A percentile compares a stretch with the other conserved stretches of the same genome.
These are phyloP conservation scores for Sclerurus mexicanus DNA, from an alignment of 2,113 vertebrate genomes.

Conservation along the genomic window DNA sequence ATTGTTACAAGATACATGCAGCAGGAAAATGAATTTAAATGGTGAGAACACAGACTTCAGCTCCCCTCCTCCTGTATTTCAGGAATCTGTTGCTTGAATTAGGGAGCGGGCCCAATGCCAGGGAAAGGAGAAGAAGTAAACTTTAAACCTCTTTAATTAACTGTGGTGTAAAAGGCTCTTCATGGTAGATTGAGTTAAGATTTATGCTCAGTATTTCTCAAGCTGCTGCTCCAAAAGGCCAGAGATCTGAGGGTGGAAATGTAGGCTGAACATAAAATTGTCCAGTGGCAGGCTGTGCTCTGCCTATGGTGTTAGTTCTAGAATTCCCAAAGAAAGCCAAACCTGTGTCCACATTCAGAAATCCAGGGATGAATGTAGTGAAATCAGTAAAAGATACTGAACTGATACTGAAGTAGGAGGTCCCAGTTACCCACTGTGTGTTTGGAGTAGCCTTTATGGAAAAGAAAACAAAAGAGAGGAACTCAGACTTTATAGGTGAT, in stretches of 20 bases:
- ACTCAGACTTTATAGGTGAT: neutral
- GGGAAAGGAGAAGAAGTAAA: neutral
- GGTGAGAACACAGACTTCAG: constrained; percentile 1
- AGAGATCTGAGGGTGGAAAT: neutral
- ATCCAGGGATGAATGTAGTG: neutral
- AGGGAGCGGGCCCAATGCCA: constrained; percentile 20
- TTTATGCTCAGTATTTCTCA: constrained; percentile 19
- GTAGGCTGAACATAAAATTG: neutral
- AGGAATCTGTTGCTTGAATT: constrained; percentile 28
- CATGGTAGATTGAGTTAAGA: neutral
- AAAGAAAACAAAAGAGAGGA: neutral
- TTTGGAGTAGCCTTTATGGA: neutral
- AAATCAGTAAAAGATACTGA: neutral
- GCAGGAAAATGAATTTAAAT: constrained; percentile 35
- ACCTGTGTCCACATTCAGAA: neutral
- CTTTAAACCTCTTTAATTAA: constrained; percentile 61
- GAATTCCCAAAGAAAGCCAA: neutral
- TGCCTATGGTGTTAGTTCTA: neutral
- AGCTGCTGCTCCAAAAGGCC: neutral
- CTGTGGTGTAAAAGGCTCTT: constrained; percentile 8
- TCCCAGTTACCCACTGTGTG: neutral
- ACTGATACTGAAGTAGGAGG: neutral
- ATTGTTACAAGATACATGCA: neutral
- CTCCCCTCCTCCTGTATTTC: neutral
- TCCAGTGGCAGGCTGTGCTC: neutral